phyloP scores from a whole-genome alignment of 2,888 invertebrate species.

The Epiblema foenella region DNA sequence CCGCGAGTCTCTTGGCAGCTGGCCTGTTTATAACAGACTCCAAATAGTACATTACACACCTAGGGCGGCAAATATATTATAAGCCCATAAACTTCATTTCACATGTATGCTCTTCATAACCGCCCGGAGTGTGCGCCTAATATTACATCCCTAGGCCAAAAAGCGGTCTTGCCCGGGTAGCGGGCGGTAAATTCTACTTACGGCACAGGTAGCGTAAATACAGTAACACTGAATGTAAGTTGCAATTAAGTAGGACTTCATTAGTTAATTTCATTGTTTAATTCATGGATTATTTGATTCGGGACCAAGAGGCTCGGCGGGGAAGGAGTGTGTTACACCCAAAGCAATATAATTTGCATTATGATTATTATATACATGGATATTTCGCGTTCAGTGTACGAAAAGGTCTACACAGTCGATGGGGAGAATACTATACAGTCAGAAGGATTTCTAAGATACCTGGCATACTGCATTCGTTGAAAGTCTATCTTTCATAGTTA shows the following conservation, averaged over 20 bases:
- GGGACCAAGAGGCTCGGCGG: conserved; percentile 28
- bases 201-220: not conserved
- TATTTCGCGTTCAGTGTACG: conserved; percentile 29
- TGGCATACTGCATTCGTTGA: not conserved
- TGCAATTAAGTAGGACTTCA: conserved; percentile 16
- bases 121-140: not conserved
- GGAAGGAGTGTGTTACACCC: conserved; percentile 33
- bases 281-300: not conserved
- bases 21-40: conserved; percentile 19
- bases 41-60: conserved; percentile 1
- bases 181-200: not conserved
- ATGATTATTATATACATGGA: conserved; percentile 39
- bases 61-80: conserved; percentile 1
- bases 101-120: not conserved
- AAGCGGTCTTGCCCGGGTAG: not conserved
- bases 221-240: not conserved
- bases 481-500: conserved; percentile 8
- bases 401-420: conserved; percentile 24
- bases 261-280: conserved; percentile 6
- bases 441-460: conserved; percentile 1
- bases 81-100: not conserved
- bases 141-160: not conserved
- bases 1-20: conserved; percentile 12
- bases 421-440: not conserved
- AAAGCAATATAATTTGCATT: conserved; percentile 40